Percentiles rank a stretch among this genome's conserved stretches.
These are phyloP conservation scores for Timandra comae DNA, from an alignment of 2,888 invertebrate species.

Conservation along the genomic window DNA sequence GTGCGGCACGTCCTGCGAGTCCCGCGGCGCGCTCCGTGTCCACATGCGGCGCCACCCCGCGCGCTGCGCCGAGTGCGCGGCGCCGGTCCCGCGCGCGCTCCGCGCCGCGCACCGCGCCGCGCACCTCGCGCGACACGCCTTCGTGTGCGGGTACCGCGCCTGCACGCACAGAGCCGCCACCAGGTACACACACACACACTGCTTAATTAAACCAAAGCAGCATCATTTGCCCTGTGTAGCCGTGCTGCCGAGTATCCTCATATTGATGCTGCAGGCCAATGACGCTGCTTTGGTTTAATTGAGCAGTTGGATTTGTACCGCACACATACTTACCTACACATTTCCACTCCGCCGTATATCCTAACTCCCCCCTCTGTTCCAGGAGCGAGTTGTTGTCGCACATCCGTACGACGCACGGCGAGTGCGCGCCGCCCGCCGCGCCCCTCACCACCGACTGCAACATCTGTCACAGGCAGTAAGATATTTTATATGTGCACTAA, in stretches of 20 bases:
- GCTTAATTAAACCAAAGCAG: not conserved
- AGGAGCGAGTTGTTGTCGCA: constrained; percentile 54
- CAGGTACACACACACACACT: constrained; percentile 31
- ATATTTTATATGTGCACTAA: too few species aligned
- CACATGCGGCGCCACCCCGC: constrained; percentile 20
- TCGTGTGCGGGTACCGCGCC: constrained; percentile 61
- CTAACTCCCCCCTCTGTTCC: too few species aligned
- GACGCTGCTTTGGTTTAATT: not conserved
- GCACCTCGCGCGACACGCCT: constrained; percentile 51
- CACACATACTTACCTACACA: not conserved
- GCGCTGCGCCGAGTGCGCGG: constrained; percentile 22
- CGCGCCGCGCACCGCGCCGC: constrained; percentile 45
- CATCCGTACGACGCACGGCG: constrained; percentile 59
- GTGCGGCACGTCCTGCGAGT: constrained; percentile 25
- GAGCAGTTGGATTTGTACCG: not conserved
- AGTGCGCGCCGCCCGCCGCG: constrained; percentile 11
- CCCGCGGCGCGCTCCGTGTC: constrained; percentile 30
- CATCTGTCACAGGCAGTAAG: constrained; percentile 49
- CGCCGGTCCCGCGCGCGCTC: constrained; percentile 23
- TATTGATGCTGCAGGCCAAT: not conserved
- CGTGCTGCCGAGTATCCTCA: not conserved
- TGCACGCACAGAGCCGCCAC: constrained; percentile 60
- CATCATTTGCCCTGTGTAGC: not conserved
- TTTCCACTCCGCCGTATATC: too few species aligned
- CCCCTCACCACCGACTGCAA: constrained; percentile 26